Percentiles rank a stretch among this genome's conserved stretches.
phyloP scores from a whole-genome alignment of 2,888 invertebrate genomes.

The Unio delphinus region DNA sequence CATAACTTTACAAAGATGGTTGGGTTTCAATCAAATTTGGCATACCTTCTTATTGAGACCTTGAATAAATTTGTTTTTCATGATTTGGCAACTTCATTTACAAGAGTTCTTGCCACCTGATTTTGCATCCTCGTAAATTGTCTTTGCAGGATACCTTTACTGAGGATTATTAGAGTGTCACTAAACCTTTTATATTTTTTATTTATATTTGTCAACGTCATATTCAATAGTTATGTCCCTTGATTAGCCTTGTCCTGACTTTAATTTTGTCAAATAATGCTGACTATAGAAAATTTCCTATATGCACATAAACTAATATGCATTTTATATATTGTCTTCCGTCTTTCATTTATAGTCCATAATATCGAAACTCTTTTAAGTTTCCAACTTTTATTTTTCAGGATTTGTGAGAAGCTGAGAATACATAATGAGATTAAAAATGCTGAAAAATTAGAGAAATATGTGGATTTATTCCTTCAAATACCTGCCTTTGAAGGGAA shows the following conservation, averaged over 20 bases:
- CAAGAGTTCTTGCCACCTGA: background rate
- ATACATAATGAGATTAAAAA: slow-evolving; percentile 62
- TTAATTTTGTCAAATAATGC: too few species aligned
- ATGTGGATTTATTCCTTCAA: slow-evolving; percentile 51
- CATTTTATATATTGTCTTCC: too few species aligned
- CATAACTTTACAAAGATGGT: background rate
- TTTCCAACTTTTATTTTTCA: slow-evolving; percentile 25
- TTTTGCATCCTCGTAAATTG: background rate
- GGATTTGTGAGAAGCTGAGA: slow-evolving; percentile 60
- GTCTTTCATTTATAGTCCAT: too few species aligned
- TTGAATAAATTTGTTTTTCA: background rate
- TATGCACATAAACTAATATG: too few species aligned
- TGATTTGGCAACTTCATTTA: background rate
- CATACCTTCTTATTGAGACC: background rate
- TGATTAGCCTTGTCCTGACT: too few species aligned
- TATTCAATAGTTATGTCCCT: too few species aligned
- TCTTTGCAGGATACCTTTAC: too few species aligned
- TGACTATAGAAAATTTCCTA: too few species aligned
- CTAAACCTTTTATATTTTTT: too few species aligned
- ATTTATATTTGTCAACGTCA: too few species aligned
- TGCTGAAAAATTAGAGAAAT: slow-evolving; percentile 46
- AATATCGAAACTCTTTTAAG: background rate
- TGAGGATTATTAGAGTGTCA: too few species aligned
- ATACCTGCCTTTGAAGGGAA: slow-evolving; percentile 50
- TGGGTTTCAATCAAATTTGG: background rate